Evolutionary conservation across 2,113 vertebrate genomes (phyloP).

Genomic region (Gymnocephalus cernua): DNA sequence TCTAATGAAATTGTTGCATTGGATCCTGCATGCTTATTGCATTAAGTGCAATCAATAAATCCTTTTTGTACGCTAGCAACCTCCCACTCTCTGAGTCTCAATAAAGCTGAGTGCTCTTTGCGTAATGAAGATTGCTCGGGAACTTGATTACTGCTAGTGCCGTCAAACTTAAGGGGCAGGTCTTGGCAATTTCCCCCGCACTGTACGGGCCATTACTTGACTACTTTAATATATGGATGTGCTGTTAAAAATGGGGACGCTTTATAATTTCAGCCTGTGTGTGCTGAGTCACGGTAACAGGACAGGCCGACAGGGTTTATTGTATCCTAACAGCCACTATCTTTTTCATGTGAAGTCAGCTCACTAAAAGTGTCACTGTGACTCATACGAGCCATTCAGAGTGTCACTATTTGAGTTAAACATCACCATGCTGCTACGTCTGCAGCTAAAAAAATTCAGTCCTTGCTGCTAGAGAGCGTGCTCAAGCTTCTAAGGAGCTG

Average conservation of each 20-base stretch:
- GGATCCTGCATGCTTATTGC: slow-evolving; percentile 84
- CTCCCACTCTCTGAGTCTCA: slow-evolving; percentile 78
- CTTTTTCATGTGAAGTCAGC: slow-evolving; percentile 12
- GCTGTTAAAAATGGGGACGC: slow-evolving; percentile 33
- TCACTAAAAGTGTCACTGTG: slow-evolving; percentile 8
- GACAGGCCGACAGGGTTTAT: neutral
- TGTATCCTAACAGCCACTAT: slow-evolving; percentile 7
- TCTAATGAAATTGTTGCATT: slow-evolving; percentile 82
- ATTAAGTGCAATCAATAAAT: slow-evolving; percentile 89
- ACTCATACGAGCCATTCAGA: slow-evolving; percentile 5
- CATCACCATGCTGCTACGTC: neutral
- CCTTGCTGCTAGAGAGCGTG: neutral
- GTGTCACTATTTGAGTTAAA: neutral
- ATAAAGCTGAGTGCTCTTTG: slow-evolving; percentile 84
- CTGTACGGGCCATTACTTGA: slow-evolving; percentile 46
- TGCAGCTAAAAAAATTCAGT: slow-evolving; percentile 4
- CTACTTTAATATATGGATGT: slow-evolving; percentile 51
- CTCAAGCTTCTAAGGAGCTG: neutral
- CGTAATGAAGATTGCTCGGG: slow-evolving; percentile 85
- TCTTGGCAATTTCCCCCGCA: slow-evolving; percentile 62
- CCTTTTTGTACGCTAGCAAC: slow-evolving; percentile 77
- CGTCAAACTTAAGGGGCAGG: slow-evolving; percentile 53
- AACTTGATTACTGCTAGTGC: slow-evolving; percentile 83
- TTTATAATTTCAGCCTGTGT: slow-evolving; percentile 44
- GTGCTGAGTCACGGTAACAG: slow-evolving; percentile 26